Evolutionary conservation across 1,140 invertebrate genomes (phyloP).

Genomic region (Danaus melanippus): DNA sequence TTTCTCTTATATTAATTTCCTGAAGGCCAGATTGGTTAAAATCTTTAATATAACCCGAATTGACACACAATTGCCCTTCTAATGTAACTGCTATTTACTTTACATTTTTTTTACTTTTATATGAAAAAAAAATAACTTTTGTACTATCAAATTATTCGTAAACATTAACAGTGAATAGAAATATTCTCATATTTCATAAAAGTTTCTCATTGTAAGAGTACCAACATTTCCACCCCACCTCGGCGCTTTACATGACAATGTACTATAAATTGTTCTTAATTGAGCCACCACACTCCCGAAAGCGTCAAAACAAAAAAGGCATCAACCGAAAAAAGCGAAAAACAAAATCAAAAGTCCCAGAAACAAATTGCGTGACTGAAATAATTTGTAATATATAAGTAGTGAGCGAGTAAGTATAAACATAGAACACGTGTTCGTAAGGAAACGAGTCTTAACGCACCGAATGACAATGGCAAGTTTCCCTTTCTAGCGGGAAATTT

Average conservation of each 20-base stretch:
- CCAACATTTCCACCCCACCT: too few species aligned
- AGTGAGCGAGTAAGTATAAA: conserved; percentile 29
- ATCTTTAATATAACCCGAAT: conserved; percentile 3
- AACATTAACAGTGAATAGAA: too few species aligned
- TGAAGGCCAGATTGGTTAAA: conserved; percentile 16
- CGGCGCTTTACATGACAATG: conserved; percentile 29
- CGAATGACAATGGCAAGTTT: conserved; percentile 66
- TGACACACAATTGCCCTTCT: too few species aligned
- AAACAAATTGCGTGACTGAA: conserved; percentile 63
- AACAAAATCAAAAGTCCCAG: conserved; percentile 44
- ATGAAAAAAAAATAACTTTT: too few species aligned
- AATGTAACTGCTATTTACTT: too few species aligned
- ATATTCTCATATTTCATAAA: too few species aligned
- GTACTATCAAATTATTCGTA: too few species aligned
- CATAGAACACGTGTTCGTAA: conserved; percentile 63
- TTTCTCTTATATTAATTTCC: conserved; percentile 15
- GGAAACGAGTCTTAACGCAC: conserved; percentile 49
- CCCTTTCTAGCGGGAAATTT: conserved; percentile 69
- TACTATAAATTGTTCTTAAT: conserved; percentile 45
- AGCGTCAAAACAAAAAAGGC: conserved; percentile 20
- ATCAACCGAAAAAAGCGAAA: conserved; percentile 13
- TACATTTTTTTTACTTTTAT: too few species aligned
- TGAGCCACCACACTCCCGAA: conserved; percentile 34
- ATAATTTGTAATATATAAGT: conserved; percentile 48
- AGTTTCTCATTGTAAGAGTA: too few species aligned